Conservation (phyloP, 2,797 vertebrate species). For the Otus scops region DNA sequence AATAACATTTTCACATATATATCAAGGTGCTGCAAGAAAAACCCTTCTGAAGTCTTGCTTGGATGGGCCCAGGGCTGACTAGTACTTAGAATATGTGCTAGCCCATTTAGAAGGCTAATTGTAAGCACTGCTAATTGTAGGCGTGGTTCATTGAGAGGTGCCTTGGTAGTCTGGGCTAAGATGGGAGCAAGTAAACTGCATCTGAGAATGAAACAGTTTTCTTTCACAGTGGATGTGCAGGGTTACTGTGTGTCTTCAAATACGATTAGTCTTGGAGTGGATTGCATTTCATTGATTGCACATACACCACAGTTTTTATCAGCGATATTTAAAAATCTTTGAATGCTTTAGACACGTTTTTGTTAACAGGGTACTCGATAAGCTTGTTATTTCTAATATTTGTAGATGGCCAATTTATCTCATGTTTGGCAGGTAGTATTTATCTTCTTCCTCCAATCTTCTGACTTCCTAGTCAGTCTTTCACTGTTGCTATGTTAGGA, state of each 20-base stretch:
- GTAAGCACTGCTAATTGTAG: background rate
- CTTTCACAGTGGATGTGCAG: background rate
- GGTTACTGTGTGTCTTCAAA: background rate
- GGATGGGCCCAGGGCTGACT: rapidly evolving
- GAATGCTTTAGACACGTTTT: background rate
- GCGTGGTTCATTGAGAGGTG: background rate
- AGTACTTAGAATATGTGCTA: background rate
- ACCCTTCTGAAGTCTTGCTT: background rate
- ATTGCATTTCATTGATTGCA: background rate
- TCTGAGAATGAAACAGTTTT: background rate
- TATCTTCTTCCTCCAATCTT: background rate
- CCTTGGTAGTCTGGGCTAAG: background rate
- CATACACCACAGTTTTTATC: background rate
- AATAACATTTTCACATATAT: background rate
- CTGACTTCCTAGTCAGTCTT: background rate
- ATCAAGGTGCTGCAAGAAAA: background rate
- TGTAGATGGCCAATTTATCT: background rate
- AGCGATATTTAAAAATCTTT: background rate
- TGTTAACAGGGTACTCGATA: background rate
- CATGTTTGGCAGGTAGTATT: background rate
- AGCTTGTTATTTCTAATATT: background rate
- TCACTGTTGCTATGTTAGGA: background rate
- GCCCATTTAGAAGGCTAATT: background rate
- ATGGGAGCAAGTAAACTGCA: background rate
- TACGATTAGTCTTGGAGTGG: rapidly evolving